Evolutionary conservation across 1,140 invertebrate genomes (phyloP), one percentile per base, ranked within the genome.

Genomic region (Bombus difficillimus): DNA sequence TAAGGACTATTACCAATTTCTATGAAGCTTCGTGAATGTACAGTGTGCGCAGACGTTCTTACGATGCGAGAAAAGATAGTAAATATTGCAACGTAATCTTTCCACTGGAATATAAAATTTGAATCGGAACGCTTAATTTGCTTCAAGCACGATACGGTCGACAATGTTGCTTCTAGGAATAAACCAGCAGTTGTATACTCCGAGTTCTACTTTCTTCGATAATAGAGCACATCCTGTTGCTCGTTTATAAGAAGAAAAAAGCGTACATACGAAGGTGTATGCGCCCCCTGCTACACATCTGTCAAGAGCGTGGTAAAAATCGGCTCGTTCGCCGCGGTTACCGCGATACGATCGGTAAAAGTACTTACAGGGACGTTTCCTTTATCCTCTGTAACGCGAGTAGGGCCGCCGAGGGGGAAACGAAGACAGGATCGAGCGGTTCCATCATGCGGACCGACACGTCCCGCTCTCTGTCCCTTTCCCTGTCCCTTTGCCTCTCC

Each of bases 331-430:
- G 57, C 53, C 32, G 71, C 37, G 34, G 41, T 34, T 78, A 57
- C 15, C 37, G 80, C 69, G 78, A 81, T 81, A 59, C 39, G 53
- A 81, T 81, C 80, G 68, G 80, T 75, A 84, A 75, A 57, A 72
- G 73, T 92, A 96, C 95, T 96, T 92, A 96, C 96, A 96, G 86
- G 68, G 96, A 96, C 43, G 95, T 94, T 91, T 96, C 95, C 89
- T 96, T 96, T 95, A 96, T 96, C 94, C 95, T 95, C 85, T 96
- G 95, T 47, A 96, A 90, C 6, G 96, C 95, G 57, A 96, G 93
- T 37, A 96, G 93, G 13, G 95, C 94, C 39, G 95, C 95, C 66
- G 96, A 94, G 37, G 95, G 95, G 12, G 95, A 95, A 28, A 95
- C 92, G 92, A 95, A 94, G 85, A 95, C 93, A 68, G 93, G 91